Evolutionary conservation across 2,797 vertebrate species (phyloP).

Genomic region (Anguilla pacifica): DNA sequence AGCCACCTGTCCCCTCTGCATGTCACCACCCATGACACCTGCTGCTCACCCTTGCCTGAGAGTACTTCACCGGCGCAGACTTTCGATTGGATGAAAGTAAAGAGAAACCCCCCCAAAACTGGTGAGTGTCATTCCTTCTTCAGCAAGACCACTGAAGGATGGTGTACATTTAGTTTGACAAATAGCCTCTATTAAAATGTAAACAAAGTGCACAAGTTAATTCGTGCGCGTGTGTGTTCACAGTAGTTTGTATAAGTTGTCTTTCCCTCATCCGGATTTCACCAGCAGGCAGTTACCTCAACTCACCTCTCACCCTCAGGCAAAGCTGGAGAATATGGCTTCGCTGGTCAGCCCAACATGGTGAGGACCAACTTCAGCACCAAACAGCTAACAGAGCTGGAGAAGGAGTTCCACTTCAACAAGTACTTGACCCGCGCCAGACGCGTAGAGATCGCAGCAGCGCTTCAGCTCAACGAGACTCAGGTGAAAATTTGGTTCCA

Average conservation of each 20-base stretch:
- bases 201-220: not conserved
- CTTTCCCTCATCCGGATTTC: constrained; percentile 1
- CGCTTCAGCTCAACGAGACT: constrained; percentile 95
- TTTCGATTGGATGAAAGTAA: constrained; percentile 99
- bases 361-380: constrained; percentile 98
- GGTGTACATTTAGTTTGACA: not conserved
- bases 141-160: not conserved
- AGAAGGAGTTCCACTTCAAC: constrained; percentile 99
- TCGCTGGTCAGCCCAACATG: constrained; percentile 88
- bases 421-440: constrained; percentile 95
- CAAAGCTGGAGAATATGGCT: constrained; percentile 91
- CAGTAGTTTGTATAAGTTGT: not conserved
- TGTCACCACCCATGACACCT: constrained; percentile 80
- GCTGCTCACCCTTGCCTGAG: constrained; percentile 86
- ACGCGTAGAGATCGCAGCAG: constrained; percentile 92
- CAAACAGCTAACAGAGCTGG: constrained; percentile 95
- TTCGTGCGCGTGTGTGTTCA: not conserved
- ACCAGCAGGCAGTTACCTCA: constrained; percentile 23
- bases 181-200: not conserved
- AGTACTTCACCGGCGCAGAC: constrained; percentile 86
- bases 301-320: constrained; percentile 65
- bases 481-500: constrained; percentile 99
- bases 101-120: constrained; percentile 97
- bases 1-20: constrained; percentile 88
- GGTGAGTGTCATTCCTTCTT: constrained; percentile 72